phyloP scores from a whole-genome alignment of 2,888 invertebrate genomes.

The Drosophila kambysellisi region DNA sequence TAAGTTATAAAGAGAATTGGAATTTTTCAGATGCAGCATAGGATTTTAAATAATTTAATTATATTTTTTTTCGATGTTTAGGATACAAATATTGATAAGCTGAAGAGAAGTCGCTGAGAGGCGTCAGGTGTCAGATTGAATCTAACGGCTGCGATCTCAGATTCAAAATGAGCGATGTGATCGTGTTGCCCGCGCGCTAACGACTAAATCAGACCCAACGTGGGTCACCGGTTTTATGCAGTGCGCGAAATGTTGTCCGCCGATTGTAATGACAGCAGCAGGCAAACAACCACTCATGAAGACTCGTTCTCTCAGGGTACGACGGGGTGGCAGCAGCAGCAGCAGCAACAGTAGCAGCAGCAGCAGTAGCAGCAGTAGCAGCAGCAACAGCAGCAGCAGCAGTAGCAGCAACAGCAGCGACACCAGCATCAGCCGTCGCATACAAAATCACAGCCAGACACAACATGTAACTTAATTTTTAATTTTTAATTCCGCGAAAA shows the following conservation, averaged over 20 bases:
- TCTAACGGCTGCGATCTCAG: conserved; percentile 17
- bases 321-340: conserved; percentile 16
- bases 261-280: conserved; percentile 38
- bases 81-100: background rate
- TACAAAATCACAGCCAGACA: conserved; percentile 23
- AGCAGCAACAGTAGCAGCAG: conserved; percentile 8
- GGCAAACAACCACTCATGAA: conserved; percentile 36
- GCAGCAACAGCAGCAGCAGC: background rate
- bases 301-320: conserved; percentile 56
- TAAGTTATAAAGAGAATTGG: conserved; percentile 22
- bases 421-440: conserved; percentile 7
- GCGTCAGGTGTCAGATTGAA: conserved; percentile 34
- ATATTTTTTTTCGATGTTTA: background rate
- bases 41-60: background rate
- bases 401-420: conserved; percentile 10
- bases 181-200: conserved; percentile 85
- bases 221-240: conserved; percentile 84
- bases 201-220: conserved; percentile 83
- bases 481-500: conserved; percentile 20
- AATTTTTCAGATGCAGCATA: background rate
- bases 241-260: conserved; percentile 60
- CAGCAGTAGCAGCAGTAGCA: too few relatives aligned
- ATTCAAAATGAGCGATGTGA: conserved; percentile 70
- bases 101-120: conserved; percentile 6
- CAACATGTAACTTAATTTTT: conserved; percentile 38